Base-by-base conservation (phyloP, 2,888 invertebrate genomes). In the Blera fallax region DNA sequence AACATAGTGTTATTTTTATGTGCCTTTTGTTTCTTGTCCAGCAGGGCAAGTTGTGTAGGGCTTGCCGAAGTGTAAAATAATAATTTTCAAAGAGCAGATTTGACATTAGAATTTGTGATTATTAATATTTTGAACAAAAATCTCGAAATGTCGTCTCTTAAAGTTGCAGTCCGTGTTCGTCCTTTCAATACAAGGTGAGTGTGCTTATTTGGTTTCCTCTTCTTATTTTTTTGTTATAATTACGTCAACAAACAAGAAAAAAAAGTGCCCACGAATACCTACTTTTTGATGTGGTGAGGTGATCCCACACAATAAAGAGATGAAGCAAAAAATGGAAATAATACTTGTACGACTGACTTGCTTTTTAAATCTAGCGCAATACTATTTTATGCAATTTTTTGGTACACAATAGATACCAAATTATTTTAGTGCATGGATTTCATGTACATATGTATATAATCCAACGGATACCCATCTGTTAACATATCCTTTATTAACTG, bases 81-180 rank as follows among this genome's bases (percentile, higher is more conserved):
- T 43, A 48, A 27, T 50, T 48, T 27, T 27, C 1, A 37, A 43
- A 54, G 24, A 58, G n/a, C 40, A 18, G 8, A 67, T 27, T 67
- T 34, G 24, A 21, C 37, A 34, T 50, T 27, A 37, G 40, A 48
- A 10, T 14, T 37, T 50, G 2, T 48, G 37, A 6, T 58, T 67
- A 18, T 50, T 16, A 8, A 16, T 34, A 40, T 2, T 34, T 52
- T 16, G 11, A 16, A 3, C 11, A 32, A 52, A 14, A 11, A 37
- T 32, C 50, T 29, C 14, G 18, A 88, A 87, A 97, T 97, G 97
- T 97, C 97, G 91, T 97, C 97, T 89, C 96, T 98, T 90, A 97
- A 97, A 94, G 97, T 97, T 91, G 97, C 97, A 90, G 97, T 97
- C 89, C 95, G 97, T 93, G 97, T 97, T 93, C 95, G 97, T 92